phyloP scores from a whole-genome alignment of 2,113 vertebrate genomes.

The Etheostoma cragini region DNA sequence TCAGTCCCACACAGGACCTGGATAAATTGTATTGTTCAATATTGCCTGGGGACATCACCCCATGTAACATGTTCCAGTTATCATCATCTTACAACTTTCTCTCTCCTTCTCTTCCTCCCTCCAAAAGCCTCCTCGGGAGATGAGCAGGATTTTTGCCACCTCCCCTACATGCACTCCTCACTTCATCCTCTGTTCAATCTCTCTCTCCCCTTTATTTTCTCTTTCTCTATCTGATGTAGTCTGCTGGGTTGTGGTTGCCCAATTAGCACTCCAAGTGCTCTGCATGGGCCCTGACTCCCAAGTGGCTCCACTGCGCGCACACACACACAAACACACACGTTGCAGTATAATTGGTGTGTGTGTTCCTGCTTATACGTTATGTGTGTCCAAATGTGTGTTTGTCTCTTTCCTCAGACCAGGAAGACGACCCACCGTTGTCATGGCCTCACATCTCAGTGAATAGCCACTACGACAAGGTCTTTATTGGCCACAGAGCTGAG shows the following conservation, averaged over 20 bases:
- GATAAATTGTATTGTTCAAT: conserved; percentile 40
- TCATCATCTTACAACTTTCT: conserved; percentile 30
- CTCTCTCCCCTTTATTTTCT: conserved; percentile 49
- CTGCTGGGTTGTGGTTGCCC: conserved; percentile 73
- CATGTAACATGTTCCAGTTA: conserved; percentile 47
- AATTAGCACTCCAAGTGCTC: conserved; percentile 78
- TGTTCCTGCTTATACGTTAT: conserved; percentile 35
- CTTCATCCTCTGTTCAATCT: conserved; percentile 38
- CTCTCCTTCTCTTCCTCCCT: conserved; percentile 26
- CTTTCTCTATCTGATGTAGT: conserved; percentile 67
- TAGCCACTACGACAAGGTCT: conserved; percentile 7
- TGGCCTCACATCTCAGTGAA: conserved; percentile 23
- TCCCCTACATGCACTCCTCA: conserved; percentile 50
- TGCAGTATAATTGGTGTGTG: conserved; percentile 59
- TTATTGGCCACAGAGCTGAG: conserved; percentile 12
- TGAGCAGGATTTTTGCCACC: conserved; percentile 33
- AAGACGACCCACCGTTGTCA: conserved; percentile 30
- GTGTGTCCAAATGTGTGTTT: conserved; percentile 37
- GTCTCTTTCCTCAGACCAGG: conserved; percentile 30
- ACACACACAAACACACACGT: conserved; percentile 7
- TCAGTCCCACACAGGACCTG: conserved; percentile 7
- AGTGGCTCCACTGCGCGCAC: conserved; percentile 33
- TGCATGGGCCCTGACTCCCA: conserved; percentile 68
- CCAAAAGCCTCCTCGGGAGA: conserved; percentile 38
- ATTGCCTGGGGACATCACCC: conserved; percentile 28